Conservation (phyloP, 2,888 invertebrate genomes). For the Copidosoma aretas region DNA sequence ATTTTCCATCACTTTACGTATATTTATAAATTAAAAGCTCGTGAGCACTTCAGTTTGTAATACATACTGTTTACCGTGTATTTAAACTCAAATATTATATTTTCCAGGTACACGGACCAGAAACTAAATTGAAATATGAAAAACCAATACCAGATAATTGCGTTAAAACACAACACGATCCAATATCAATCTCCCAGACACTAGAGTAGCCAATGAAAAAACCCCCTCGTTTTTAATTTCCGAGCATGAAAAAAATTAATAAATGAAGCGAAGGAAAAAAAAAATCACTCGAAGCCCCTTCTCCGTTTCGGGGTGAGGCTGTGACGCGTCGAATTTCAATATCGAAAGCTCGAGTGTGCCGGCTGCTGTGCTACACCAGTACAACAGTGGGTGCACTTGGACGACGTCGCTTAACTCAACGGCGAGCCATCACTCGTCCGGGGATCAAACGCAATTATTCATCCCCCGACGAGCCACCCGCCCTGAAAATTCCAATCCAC, state of each 20-base stretch:
- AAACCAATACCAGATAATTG: neutral
- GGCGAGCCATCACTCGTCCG: neutral
- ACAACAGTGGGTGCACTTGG: neutral
- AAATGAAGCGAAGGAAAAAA: neutral
- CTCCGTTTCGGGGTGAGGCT: neutral
- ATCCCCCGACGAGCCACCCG: conserved; percentile 11
- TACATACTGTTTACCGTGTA: too few species aligned
- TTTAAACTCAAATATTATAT: too few species aligned
- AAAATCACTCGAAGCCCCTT: neutral
- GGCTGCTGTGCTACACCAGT: neutral
- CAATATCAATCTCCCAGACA: neutral
- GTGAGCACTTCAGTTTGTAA: too few species aligned
- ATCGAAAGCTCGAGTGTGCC: conserved; percentile 4
- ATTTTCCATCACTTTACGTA: too few species aligned
- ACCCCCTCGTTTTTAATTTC: neutral
- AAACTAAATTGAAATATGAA: too few species aligned
- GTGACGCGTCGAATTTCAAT: conserved; percentile 13
- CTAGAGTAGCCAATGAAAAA: neutral
- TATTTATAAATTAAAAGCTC: too few species aligned
- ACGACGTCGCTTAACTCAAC: conserved; percentile 4
- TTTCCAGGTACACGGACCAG: too few species aligned
- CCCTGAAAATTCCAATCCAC: conserved; percentile 7
- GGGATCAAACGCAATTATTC: conserved; percentile 35
- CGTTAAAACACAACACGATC: neutral
- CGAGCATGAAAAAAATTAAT: neutral